Evolutionary conservation across 2,113 vertebrate species (phyloP), one percentile per base, ranked within the genome.

Genomic region (Chauna torquata): DNA sequence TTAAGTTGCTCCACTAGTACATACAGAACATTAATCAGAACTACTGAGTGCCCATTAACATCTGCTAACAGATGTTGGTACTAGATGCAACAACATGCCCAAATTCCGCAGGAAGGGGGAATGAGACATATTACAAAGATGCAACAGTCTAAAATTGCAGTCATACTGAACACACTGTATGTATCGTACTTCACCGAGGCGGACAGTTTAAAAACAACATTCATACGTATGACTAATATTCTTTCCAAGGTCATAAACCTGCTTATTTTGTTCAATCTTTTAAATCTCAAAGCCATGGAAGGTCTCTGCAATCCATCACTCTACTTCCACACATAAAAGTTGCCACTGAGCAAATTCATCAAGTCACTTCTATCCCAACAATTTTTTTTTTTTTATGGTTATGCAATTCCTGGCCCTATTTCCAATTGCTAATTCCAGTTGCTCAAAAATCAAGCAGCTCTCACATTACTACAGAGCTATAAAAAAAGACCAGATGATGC

Each of bases 161-260:
- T 65, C 78, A 91, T n/a, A 59, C 34, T 45, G 70, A 94, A 79
- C 22, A 64, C 42, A 74, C 1, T 2, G 9, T 70, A 84, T 17
- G 9, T 40, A 76, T 15, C 3, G 4, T 66, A 85, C 44, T 87
- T 85, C 8, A 94, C 57, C 65, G 36, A 76, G 86, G 70, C 47
- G 75, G 50, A 59, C 11, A 65, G 36, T 40, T 69, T 94, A 82
- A 96, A 95, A 92, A n/a, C 27, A 90, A 65, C 23, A 38, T 20
- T n/a, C 75, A 70, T 3, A 81, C 12, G 45, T 65, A 91, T n/a
- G 47, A 94, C 52, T 47, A 90, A 94, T 75, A 88, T 25, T 78
- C 68, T 72, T 84, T 91, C 59, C 72, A 94, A 80, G 71, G 52
- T 83, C 64, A 88, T n/a, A 90, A 90, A 95, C 50, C 68, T 86